Evolutionary conservation across 1,140 invertebrate genomes (phyloP).

Genomic region (Zophobas atratus): DNA sequence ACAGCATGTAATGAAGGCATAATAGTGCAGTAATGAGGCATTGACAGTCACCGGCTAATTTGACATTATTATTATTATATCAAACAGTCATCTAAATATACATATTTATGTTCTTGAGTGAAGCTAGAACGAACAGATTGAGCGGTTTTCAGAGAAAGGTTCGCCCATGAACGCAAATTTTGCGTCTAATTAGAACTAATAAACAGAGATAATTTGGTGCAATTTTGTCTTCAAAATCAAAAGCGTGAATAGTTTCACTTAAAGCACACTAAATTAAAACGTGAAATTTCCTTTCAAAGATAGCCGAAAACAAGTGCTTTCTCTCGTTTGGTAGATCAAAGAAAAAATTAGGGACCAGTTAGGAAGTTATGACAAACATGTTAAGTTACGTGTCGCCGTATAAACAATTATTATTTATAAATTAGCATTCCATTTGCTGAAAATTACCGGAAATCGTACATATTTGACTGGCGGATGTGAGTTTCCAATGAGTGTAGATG

Average conservation of each 20-base stretch:
- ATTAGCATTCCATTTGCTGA: slow-evolving; percentile 33
- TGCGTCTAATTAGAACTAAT: neutral
- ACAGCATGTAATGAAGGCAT: too few relatives aligned
- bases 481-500: slow-evolving; percentile 2
- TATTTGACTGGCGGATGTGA: slow-evolving; percentile 27
- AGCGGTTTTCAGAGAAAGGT: slow-evolving; percentile 1
- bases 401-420: slow-evolving; percentile 36
- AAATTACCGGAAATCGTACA: slow-evolving; percentile 30
- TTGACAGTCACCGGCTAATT: too few relatives aligned
- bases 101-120: too few relatives aligned
- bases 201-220: slow-evolving; percentile 1
- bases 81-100: too few relatives aligned
- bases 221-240: slow-evolving; percentile 19
- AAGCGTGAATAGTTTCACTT: slow-evolving; percentile 37
- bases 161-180: neutral
- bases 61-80: too few relatives aligned
- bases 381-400: slow-evolving; percentile 14
- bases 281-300: slow-evolving; percentile 22
- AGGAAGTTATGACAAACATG: neutral
- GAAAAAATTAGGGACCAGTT: neutral
- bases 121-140: too few relatives aligned
- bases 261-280: slow-evolving; percentile 23
- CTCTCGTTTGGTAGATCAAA: neutral
- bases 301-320: slow-evolving; percentile 9
- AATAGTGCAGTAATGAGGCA: too few relatives aligned